phyloP scores from a whole-genome alignment of 2,797 vertebrate genomes.

The Poecile montanus region DNA sequence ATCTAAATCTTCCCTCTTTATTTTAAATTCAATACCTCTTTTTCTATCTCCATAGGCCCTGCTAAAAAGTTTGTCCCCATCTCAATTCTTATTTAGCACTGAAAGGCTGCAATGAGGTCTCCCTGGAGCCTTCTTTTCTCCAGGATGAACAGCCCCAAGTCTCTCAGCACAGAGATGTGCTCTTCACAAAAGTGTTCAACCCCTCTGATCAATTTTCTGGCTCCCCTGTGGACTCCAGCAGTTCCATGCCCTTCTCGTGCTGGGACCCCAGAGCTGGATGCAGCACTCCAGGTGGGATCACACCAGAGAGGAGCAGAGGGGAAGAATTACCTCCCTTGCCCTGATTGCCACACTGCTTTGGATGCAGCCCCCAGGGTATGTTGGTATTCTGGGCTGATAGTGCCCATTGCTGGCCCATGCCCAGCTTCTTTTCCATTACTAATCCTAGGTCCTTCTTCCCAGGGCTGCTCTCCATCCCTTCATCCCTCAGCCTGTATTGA shows the following conservation, averaged over 20 bases:
- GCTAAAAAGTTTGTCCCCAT: not conserved
- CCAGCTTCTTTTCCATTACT: not conserved
- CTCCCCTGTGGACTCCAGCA: not conserved
- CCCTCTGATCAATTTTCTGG: not conserved
- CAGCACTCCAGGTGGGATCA: not conserved
- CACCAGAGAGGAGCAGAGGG: not conserved
- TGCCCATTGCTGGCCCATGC: rapidly evolving
- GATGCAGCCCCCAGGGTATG: not conserved
- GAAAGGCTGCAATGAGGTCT: not conserved
- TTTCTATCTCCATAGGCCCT: not conserved
- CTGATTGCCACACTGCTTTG: rapidly evolving
- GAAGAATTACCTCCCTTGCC: rapidly evolving
- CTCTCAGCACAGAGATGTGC: not conserved
- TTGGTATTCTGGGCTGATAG: not conserved
- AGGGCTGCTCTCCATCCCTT: not conserved
- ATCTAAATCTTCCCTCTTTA: not conserved
- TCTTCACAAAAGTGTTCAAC: rapidly evolving
- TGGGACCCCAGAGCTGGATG: not conserved
- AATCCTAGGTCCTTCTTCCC: not conserved
- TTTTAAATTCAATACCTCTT: not conserved
- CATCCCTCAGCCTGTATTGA: not conserved
- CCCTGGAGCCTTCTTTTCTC: not conserved
- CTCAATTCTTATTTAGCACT: not conserved
- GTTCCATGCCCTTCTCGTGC: not conserved
- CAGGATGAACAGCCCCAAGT: not conserved